Conservation (phyloP, 2,113 vertebrate genomes). For the Lophochroa leadbeateri region DNA sequence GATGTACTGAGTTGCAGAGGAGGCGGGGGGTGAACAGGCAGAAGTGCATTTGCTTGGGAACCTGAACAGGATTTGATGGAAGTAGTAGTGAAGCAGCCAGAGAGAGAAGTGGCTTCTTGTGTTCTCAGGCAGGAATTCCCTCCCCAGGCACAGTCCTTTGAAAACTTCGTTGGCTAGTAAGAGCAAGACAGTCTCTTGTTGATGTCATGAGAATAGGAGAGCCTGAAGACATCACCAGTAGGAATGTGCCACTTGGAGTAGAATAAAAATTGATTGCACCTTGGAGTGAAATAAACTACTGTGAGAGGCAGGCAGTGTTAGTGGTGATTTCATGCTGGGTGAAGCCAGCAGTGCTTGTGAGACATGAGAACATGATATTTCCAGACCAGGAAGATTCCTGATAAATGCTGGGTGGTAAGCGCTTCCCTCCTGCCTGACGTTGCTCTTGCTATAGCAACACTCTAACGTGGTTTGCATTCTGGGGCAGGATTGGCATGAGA, state of each 20-base stretch:
- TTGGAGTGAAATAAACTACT: slow-evolving; percentile 9
- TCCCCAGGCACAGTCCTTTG: not conserved
- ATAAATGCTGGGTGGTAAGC: not conserved
- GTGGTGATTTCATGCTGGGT: slow-evolving; percentile 1
- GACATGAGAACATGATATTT: not conserved
- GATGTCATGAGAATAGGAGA: not conserved
- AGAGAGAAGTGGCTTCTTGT: not conserved
- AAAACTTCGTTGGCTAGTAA: not conserved
- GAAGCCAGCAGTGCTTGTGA: not conserved
- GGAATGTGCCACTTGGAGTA: not conserved
- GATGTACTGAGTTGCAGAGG: not conserved
- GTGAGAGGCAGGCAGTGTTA: not conserved
- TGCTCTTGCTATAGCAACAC: not conserved
- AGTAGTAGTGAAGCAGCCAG: not conserved
- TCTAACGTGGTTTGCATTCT: not conserved
- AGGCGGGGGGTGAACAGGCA: not conserved
- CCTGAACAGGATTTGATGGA: not conserved
- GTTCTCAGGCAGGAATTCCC: not conserved
- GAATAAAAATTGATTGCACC: slow-evolving; percentile 25
- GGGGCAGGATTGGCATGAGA: not conserved
- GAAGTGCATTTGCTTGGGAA: not conserved
- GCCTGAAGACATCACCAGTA: not conserved
- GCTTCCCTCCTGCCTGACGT: not conserved
- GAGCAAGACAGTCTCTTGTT: not conserved
- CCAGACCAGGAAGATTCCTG: not conserved